Percentiles rank a stretch among this genome's conserved stretches.
Evolutionary conservation across 2,888 invertebrate species (phyloP).

Genomic region (Pollenia angustigena): DNA sequence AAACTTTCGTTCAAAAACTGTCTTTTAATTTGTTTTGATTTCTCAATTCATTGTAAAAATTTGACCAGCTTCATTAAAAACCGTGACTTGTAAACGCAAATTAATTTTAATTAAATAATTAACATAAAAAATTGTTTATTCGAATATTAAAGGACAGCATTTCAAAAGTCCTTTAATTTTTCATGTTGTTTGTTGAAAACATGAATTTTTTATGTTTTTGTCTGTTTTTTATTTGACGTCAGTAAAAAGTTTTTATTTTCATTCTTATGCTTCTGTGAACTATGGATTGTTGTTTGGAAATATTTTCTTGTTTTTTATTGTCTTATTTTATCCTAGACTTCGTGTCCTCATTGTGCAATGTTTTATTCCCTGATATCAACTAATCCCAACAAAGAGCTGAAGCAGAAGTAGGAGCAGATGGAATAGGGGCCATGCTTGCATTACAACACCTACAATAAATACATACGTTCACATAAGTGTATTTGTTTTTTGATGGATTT

Average conservation of each 20-base stretch:
- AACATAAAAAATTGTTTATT: constrained; percentile 1
- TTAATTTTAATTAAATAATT: constrained; percentile 60
- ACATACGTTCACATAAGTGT: neutral
- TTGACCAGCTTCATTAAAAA: neutral
- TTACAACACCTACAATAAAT: neutral
- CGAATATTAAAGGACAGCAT: neutral
- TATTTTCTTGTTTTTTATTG: constrained; percentile 54
- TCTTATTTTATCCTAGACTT: constrained; percentile 59
- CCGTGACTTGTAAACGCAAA: constrained; percentile 19
- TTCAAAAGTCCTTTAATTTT: constrained; percentile 19
- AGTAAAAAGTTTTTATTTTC: constrained; percentile 61
- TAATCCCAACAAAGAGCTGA: constrained; percentile 38
- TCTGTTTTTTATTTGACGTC: constrained; percentile 33
- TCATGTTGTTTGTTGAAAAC: constrained; percentile 18
- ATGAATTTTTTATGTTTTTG: constrained; percentile 19
- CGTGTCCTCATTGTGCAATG: constrained; percentile 55
- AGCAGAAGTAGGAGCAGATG: neutral
- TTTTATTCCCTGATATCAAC: constrained; percentile 44
- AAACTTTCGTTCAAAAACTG: too few species aligned
- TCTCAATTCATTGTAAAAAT: too few species aligned
- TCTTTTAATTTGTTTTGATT: too few species aligned
- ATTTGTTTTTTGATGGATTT: constrained; percentile 1
- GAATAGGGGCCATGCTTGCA: constrained; percentile 8
- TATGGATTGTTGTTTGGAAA: constrained; percentile 47
- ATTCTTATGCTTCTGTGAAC: constrained; percentile 40